These are phyloP conservation scores for Microplitis manilae DNA, from an alignment of 2,888 invertebrate species.

Conservation along the genomic window DNA sequence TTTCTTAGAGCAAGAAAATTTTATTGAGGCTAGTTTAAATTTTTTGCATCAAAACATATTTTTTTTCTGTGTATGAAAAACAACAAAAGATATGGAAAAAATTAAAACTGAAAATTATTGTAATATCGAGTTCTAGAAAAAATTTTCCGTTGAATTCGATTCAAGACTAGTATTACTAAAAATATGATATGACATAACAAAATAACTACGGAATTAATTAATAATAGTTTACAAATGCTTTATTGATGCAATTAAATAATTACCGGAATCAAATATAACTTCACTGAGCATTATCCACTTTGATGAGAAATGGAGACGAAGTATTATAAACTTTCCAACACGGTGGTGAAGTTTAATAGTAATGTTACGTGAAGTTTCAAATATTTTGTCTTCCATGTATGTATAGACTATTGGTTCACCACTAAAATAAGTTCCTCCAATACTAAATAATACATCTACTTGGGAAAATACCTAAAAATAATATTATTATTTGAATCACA, in stretches of 20 bases:
- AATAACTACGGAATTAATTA: too few species aligned
- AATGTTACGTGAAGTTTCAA: conserved; percentile 87
- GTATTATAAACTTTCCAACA: conserved; percentile 85
- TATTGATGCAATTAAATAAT: conserved; percentile 58
- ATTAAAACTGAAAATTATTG: too few species aligned
- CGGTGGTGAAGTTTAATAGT: conserved; percentile 86
- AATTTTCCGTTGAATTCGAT: too few species aligned
- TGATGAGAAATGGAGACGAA: conserved; percentile 84
- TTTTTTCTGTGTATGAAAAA: too few species aligned
- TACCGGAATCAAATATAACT: conserved; percentile 87
- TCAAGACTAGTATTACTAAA: too few species aligned
- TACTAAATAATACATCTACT: conserved; percentile 84
- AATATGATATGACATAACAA: too few species aligned
- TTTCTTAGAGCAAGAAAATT: too few species aligned
- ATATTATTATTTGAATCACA: conserved; percentile 41
- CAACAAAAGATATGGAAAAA: too few species aligned
- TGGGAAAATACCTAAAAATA: conserved; percentile 82
- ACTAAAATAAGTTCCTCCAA: conserved; percentile 84
- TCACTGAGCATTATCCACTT: conserved; percentile 93
- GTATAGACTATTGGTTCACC: conserved; percentile 83
- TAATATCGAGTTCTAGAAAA: too few species aligned
- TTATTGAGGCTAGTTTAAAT: too few species aligned
- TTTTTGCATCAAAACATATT: too few species aligned
- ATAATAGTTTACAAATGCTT: background rate
- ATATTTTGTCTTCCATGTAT: conserved; percentile 83